Evolutionary conservation across 2,113 vertebrate genomes (phyloP).

Genomic region (Prolemur simus): DNA sequence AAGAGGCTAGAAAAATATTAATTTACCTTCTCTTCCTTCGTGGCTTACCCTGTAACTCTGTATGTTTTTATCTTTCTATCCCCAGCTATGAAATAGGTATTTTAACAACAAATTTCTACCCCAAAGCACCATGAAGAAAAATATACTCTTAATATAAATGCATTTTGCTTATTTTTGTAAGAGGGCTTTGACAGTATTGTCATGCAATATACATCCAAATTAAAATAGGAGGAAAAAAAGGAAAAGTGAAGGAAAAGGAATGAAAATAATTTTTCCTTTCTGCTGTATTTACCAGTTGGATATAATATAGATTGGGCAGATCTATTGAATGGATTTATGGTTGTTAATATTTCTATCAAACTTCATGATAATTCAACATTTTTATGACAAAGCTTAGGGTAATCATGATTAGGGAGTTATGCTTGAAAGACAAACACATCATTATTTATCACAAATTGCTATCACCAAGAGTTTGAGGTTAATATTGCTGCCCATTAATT

Average conservation of each 20-base stretch:
- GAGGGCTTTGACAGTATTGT: not conserved
- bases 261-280: not conserved
- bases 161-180: slow-evolving; percentile 6
- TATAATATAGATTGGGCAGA: not conserved
- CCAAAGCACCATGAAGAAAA: slow-evolving; percentile 1
- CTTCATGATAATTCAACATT: not conserved
- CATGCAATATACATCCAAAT: not conserved
- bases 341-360: not conserved
- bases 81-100: not conserved
- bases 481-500: not conserved
- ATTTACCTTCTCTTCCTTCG: not conserved
- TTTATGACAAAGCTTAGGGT: not conserved
- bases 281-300: not conserved
- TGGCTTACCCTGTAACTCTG: not conserved
- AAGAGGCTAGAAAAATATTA: not conserved
- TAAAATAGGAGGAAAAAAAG: not conserved
- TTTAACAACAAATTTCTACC: not conserved
- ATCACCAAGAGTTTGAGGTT: not conserved
- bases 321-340: not conserved
- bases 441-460: not conserved
- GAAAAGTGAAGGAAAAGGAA: not conserved
- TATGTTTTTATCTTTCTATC: not conserved
- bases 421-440: not conserved
- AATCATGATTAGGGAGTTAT: not conserved
- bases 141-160: not conserved